Percentiles rank a stretch among this genome's conserved stretches.
phyloP scores from a whole-genome alignment of 2,888 invertebrate species.

The Phaonia tiefii region DNA sequence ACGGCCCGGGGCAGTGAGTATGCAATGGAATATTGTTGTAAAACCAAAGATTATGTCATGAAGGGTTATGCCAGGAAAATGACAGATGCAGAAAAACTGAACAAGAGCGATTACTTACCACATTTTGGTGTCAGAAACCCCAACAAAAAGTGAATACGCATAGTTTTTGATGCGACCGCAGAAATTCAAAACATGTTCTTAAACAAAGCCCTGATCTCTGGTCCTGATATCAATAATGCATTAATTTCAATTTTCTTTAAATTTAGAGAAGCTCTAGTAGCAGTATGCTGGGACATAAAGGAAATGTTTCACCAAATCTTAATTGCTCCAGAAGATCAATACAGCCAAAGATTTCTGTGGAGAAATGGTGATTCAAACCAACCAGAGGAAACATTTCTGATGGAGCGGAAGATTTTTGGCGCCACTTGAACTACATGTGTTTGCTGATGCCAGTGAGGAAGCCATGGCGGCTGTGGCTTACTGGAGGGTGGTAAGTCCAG shows the following conservation, averaged over 20 bases:
- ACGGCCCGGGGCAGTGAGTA: slow-evolving; percentile 33
- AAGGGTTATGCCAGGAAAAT: slow-evolving; percentile 49
- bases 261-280: slow-evolving; percentile 25
- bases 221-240: slow-evolving; percentile 21
- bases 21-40: slow-evolving; percentile 30
- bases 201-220: slow-evolving; percentile 26
- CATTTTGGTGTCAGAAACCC: slow-evolving; percentile 67
- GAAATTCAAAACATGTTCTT: slow-evolving; percentile 30
- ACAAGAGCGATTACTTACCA: slow-evolving; percentile 70
- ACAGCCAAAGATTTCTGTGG: slow-evolving; percentile 67
- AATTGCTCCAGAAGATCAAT: slow-evolving; percentile 70
- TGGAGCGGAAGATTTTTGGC: no score
- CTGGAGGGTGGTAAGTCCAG: no score
- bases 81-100: slow-evolving; percentile 1
- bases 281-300: slow-evolving; percentile 5
- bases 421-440: no score
- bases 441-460: no score
- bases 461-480: no score
- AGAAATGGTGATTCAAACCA: slow-evolving; percentile 35
- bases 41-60: slow-evolving; percentile 47
- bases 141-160: slow-evolving; percentile 64
- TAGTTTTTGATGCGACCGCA: slow-evolving; percentile 38
- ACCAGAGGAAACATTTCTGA: slow-evolving; percentile 50
- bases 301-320: slow-evolving; percentile 70
- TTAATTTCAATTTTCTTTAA: slow-evolving; percentile 42